These are phyloP conservation scores for Sebastes hopkinsi DNA, from an alignment of 2,797 vertebrate genomes.

Conservation along the genomic window DNA sequence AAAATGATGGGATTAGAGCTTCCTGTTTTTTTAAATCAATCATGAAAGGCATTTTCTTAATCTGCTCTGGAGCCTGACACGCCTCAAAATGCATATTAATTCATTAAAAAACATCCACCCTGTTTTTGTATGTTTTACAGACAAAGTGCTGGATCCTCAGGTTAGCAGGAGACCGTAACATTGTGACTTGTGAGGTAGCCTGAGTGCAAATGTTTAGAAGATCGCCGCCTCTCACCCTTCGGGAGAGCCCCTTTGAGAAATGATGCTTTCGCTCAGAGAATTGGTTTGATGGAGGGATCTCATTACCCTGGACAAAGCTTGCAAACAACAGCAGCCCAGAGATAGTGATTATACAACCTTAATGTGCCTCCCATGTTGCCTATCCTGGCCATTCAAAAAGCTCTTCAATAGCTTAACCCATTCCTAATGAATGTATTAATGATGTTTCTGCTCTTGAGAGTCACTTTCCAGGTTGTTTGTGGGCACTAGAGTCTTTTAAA, in stretches of 20 bases:
- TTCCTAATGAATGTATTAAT: conserved; percentile 70
- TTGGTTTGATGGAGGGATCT: conserved; percentile 49
- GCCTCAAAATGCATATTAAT: neutral
- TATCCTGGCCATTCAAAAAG: conserved; percentile 35
- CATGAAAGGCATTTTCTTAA: neutral
- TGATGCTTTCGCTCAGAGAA: conserved; percentile 1
- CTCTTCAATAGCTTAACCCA: conserved; percentile 51
- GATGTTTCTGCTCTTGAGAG: conserved; percentile 68
- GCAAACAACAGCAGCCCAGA: conserved; percentile 39
- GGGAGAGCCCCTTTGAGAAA: conserved; percentile 30
- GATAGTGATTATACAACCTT: conserved; percentile 50
- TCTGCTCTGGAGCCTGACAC: neutral
- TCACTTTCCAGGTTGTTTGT: conserved; percentile 65
- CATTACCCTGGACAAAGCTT: conserved; percentile 47
- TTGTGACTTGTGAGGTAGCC: neutral
- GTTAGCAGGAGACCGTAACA: neutral
- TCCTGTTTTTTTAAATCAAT: conserved; percentile 20
- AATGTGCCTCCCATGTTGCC: conserved; percentile 47
- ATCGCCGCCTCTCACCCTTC: neutral
- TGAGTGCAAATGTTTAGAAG: conserved; percentile 4
- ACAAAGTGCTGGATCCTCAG: neutral
- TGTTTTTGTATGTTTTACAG: neutral
- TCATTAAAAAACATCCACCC: neutral
- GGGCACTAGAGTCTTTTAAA: conserved; percentile 69
- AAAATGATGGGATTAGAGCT: neutral